Evolutionary conservation across 2,888 invertebrate genomes (phyloP).

Genomic region (Callyntrura guangdongensis): DNA sequence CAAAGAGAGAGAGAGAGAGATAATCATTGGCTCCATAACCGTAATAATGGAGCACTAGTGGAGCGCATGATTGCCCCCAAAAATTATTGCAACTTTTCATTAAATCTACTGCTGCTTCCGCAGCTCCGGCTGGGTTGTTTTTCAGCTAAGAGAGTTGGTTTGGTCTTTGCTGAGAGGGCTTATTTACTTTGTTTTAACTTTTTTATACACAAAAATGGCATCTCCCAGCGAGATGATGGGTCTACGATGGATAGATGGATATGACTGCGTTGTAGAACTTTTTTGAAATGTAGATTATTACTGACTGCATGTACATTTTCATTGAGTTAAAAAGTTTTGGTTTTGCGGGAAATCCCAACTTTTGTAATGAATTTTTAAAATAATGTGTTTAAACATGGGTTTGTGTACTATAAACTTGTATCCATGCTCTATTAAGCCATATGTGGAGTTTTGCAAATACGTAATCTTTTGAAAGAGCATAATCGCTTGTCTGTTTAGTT

Average conservation of each 20-base stretch:
- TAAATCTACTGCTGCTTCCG: constrained; percentile 49
- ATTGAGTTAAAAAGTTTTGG: neutral
- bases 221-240: neutral
- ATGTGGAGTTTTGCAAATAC: neutral
- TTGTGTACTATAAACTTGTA: no score
- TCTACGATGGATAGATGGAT: neutral
- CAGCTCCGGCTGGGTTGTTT: no score
- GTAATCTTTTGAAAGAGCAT: neutral
- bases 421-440: neutral
- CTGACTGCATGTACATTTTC: neutral
- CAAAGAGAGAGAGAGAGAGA: no score
- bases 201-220: constrained; percentile 29
- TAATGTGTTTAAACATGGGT: no score
- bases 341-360: neutral
- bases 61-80: constrained; percentile 67
- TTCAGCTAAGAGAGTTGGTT: neutral
- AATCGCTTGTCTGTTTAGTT: no score
- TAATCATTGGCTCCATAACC: neutral
- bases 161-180: neutral
- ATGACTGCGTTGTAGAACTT: neutral
- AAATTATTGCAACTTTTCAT: constrained; percentile 74
- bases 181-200: constrained; percentile 1
- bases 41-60: constrained; percentile 63
- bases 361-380: no score
- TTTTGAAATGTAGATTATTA: constrained; percentile 16